These are phyloP conservation scores for Sisor rabdophorus DNA, from an alignment of 2,113 vertebrate species.

Conservation along the genomic window DNA sequence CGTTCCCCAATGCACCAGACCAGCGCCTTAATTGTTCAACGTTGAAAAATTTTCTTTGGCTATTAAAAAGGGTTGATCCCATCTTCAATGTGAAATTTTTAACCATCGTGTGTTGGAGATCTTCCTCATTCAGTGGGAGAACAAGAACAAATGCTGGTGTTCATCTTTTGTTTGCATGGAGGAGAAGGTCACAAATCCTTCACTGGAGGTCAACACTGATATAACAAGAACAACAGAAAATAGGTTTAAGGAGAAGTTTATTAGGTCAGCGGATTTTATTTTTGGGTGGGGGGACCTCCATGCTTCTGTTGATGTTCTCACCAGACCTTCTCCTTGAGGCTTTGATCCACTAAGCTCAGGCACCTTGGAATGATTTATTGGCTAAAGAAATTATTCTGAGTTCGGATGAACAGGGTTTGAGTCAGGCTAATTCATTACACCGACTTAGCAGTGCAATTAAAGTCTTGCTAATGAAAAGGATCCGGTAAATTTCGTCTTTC, in stretches of 20 bases:
- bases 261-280: constrained; percentile 47
- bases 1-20: neutral
- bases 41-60: neutral
- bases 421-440: neutral
- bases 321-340: neutral
- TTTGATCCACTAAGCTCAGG: neutral
- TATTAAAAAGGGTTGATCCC: neutral
- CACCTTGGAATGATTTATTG: neutral
- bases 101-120: neutral
- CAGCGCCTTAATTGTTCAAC: neutral
- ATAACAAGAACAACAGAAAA: constrained; percentile 57
- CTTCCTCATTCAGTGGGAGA: constrained; percentile 10
- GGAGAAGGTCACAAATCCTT: constrained; percentile 57
- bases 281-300: no score
- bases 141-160: constrained; percentile 31
- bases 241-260: constrained; percentile 45
- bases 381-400: neutral
- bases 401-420: neutral
- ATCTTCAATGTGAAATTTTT: constrained; percentile 1
- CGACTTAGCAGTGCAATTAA: constrained; percentile 25
- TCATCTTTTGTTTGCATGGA: constrained; percentile 34
- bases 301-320: neutral
- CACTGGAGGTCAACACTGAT: constrained; percentile 66
- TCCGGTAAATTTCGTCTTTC: constrained; percentile 27
- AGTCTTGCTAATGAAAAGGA: constrained; percentile 11